A percentile compares a stretch with the other conserved stretches of the same genome.
Conservation (phyloP, 2,888 invertebrate genomes). For the Drosophila ustulata region DNA sequence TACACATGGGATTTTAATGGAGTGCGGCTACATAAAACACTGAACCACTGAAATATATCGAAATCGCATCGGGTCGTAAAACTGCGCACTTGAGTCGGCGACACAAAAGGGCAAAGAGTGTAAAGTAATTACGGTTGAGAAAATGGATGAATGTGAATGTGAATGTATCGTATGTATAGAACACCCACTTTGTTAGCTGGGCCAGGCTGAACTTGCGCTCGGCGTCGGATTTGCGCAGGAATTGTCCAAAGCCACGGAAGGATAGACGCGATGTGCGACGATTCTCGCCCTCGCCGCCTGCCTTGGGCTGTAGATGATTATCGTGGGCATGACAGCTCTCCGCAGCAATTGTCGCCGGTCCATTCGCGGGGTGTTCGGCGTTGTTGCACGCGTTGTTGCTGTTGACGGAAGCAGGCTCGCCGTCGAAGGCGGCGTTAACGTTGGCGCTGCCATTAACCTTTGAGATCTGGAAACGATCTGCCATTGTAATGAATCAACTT, state of each 20-base stretch:
- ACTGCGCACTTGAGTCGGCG: not conserved
- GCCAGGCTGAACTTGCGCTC: conserved; percentile 84
- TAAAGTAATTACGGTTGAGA: not conserved
- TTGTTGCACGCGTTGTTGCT: conserved; percentile 28
- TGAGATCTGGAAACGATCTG: conserved; percentile 80
- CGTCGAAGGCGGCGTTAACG: conserved; percentile 58
- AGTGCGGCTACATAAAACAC: conserved; percentile 1
- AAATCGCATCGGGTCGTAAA: conserved; percentile 4
- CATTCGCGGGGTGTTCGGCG: conserved; percentile 39
- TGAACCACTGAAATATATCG: not conserved
- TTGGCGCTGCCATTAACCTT: conserved; percentile 73
- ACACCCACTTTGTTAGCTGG: conserved; percentile 83
- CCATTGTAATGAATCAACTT: conserved; percentile 61
- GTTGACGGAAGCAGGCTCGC: conserved; percentile 40
- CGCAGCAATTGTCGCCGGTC: conserved; percentile 24
- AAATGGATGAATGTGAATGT: not conserved
- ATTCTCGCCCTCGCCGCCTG: conserved; percentile 52
- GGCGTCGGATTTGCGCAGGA: conserved; percentile 73
- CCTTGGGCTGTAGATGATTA: conserved; percentile 66
- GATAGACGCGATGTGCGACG: conserved; percentile 77
- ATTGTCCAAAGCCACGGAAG: conserved; percentile 80
- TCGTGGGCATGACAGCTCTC: conserved; percentile 45
- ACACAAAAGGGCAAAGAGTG: not conserved
- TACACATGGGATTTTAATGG: conserved; percentile 8
- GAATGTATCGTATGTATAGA: not conserved